Evolutionary conservation across 2,113 vertebrate genomes (phyloP), one percentile per base, ranked within the genome.

Genomic region (zebrafish (Danio rerio)): DNA sequence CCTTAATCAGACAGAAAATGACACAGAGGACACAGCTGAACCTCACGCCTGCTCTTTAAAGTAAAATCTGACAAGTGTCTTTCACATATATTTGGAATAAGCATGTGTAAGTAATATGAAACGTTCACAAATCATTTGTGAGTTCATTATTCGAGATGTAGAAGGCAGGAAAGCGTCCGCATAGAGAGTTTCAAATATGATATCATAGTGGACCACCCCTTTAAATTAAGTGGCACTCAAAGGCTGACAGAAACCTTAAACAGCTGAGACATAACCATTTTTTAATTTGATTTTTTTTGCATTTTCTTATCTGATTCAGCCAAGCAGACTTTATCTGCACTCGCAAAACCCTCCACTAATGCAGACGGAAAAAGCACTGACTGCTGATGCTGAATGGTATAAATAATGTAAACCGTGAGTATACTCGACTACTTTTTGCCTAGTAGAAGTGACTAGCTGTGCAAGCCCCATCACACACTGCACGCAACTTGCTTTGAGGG

Each of bases 391-490:
- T 58, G 52, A 58, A 16, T 58, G 9, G 43, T 74, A 43, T 18
- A 42, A 55, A 58, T 47, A 75, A 20, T 0, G 42, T 20, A 75
- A 59, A 76, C 42, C 45, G 6, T 75, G 55, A 75, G 6, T 16
- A 5, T n/a, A 76, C n/a, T 53, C 49, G 49, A 53, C 49, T 12
- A 21, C 69, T 18, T 43, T 56, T 55, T 21, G 3, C 8, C 15
- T 10, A 40, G 55, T 50, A 7, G 50, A 63, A 62, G 45, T 7
- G 59, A 63, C 5, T 65, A 50, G 58, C 12, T 18, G 43, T 77
- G 75, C 58, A 50, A 63, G 75, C 75, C 45, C 74, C 21, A 8
- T 78, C 40, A 65, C 47, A 65, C 76, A 65, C 61, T 16, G 31
- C 56, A 47, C 74, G 0, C 16, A 62, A 55, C n/a, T 78, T 18